Percentiles rank a stretch among this genome's conserved stretches.
phyloP scores from a whole-genome alignment of 2,888 invertebrate species.

The Eristalinus sepulchralis region DNA sequence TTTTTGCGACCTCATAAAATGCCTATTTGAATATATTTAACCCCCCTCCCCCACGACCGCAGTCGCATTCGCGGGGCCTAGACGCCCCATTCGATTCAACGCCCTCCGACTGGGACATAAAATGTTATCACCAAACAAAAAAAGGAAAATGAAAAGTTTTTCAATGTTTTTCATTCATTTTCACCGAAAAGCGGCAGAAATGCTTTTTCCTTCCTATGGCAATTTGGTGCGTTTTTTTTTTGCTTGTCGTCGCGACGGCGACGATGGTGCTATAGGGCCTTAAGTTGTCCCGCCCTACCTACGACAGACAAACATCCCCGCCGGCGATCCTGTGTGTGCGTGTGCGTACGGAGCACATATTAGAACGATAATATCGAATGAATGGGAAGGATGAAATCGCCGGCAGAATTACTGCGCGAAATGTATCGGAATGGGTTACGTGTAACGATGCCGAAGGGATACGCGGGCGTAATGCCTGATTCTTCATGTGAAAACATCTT shows the following conservation, averaged over 20 bases:
- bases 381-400: constrained; percentile 30
- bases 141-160: constrained; percentile 68
- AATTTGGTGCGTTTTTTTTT: not conserved
- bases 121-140: constrained; percentile 67
- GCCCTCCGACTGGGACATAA: constrained; percentile 39
- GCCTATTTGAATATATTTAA: constrained; percentile 70
- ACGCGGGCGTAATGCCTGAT: constrained; percentile 60
- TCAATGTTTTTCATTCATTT: constrained; percentile 69
- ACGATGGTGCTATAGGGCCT: not conserved
- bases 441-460: constrained; percentile 42
- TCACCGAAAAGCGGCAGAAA: constrained; percentile 16
- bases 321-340: not conserved
- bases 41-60: constrained; percentile 23
- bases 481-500: constrained; percentile 49
- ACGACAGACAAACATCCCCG: not conserved
- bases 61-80: constrained; percentile 12
- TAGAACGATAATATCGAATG: constrained; percentile 65
- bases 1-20: constrained; percentile 63
- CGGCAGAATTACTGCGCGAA: constrained; percentile 48
- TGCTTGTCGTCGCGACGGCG: constrained; percentile 27
- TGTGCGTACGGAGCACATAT: constrained; percentile 34
- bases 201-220: constrained; percentile 17
- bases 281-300: not conserved
- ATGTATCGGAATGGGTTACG: constrained; percentile 67
- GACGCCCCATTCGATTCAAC: not conserved